A percentile compares a stretch with the other conserved stretches of the same genome.
phyloP scores from a whole-genome alignment of 1,140 invertebrate genomes.

The Trichonephila clavipes region DNA sequence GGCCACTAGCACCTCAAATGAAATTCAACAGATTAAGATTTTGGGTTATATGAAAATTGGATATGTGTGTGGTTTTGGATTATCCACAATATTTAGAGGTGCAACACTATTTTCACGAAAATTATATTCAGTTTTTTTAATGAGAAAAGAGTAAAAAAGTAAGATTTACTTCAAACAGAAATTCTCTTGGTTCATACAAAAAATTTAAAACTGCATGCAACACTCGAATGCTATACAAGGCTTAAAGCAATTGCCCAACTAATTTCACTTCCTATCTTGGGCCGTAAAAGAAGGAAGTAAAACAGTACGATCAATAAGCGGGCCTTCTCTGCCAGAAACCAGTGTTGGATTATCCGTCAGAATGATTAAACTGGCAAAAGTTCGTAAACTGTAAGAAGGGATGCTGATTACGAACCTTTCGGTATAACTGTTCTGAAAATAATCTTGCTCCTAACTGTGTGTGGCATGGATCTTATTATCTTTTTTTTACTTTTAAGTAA shows the following conservation, averaged over 20 bases:
- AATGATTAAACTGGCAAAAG: slow-evolving; percentile 41
- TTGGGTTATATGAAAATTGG: no score
- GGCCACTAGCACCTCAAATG: no score
- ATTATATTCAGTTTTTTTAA: background rate
- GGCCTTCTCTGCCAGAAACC: slow-evolving; percentile 30
- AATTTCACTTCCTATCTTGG: slow-evolving; percentile 31
- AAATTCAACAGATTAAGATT: no score
- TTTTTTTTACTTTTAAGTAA: background rate
- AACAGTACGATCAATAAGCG: slow-evolving; percentile 42
- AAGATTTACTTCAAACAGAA: background rate
- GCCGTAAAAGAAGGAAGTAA: slow-evolving; percentile 37
- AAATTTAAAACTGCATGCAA: background rate
- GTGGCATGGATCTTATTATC: background rate
- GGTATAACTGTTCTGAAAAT: slow-evolving; percentile 1
- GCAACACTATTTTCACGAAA: no score
- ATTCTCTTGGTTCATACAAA: background rate
- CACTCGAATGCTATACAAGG: background rate
- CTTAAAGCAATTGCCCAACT: background rate
- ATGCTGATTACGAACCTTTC: background rate
- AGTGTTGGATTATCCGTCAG: slow-evolving; percentile 41
- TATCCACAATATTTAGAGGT: no score
- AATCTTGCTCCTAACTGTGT: background rate
- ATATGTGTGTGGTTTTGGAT: no score
- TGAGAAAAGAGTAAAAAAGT: background rate
- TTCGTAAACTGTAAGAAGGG: slow-evolving; percentile 32